These are phyloP conservation scores for Dascyllus trimaculatus DNA, from an alignment of 2,113 vertebrate species.

Conservation along the genomic window DNA sequence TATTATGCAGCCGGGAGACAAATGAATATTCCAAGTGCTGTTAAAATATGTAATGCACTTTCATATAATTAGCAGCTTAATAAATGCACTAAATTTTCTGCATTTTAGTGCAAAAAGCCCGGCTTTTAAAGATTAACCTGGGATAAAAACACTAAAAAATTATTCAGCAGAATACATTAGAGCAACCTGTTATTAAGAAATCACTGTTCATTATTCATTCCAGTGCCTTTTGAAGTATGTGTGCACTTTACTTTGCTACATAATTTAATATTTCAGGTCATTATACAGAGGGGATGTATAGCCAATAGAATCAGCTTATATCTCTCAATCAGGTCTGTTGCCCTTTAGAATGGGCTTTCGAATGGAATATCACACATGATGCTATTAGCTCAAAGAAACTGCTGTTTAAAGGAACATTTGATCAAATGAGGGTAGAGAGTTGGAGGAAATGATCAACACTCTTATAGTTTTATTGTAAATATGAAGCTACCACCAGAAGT, in stretches of 20 bases:
- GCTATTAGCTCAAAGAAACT: not conserved
- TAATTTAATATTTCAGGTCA: slow-evolving; percentile 42
- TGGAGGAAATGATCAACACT: not conserved
- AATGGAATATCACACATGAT: not conserved
- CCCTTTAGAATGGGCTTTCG: not conserved
- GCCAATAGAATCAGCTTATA: not conserved
- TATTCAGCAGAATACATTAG: slow-evolving; percentile 60
- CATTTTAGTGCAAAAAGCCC: slow-evolving; percentile 27
- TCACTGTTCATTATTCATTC: slow-evolving; percentile 52
- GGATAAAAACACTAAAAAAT: slow-evolving; percentile 40
- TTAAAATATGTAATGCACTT: slow-evolving; percentile 42
- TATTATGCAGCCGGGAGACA: not conserved
- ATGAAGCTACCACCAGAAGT: no score
- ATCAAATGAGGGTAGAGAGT: not conserved
- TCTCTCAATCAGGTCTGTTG: not conserved
- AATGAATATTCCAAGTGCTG: slow-evolving; percentile 46
- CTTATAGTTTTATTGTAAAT: no score
- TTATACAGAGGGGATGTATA: slow-evolving; percentile 19
- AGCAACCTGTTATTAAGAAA: slow-evolving; percentile 35
- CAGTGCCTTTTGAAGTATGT: slow-evolving; percentile 50
- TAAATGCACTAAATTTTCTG: slow-evolving; percentile 46
- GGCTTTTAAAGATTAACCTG: slow-evolving; percentile 28
- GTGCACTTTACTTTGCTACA: slow-evolving; percentile 21
- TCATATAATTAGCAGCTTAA: slow-evolving; percentile 36
- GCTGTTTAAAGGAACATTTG: not conserved